These are phyloP conservation scores for Latheticus oryzae DNA, from an alignment of 2,888 invertebrate species.

Conservation along the genomic window DNA sequence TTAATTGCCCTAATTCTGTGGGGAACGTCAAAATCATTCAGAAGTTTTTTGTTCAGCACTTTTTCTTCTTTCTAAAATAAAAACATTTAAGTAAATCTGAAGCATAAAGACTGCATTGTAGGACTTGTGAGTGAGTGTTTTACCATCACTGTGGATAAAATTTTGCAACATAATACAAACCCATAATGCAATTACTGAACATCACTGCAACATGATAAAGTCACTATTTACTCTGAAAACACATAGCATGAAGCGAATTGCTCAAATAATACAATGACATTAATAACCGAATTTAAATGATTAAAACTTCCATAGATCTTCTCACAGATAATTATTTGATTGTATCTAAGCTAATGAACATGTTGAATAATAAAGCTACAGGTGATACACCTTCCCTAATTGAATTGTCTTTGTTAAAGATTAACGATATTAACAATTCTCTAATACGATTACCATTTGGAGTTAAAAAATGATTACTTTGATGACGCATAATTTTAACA, in stretches of 20 bases:
- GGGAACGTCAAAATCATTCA: too few relatives aligned
- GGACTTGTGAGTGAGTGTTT: too few relatives aligned
- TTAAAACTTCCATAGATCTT: slow-evolving; percentile 44
- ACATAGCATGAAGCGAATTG: slow-evolving; percentile 37
- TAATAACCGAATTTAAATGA: slow-evolving; percentile 46
- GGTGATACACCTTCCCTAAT: slow-evolving; percentile 49
- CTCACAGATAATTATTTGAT: slow-evolving; percentile 44
- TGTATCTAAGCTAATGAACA: slow-evolving; percentile 50
- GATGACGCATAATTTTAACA: slow-evolving; percentile 7
- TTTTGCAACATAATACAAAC: slow-evolving; percentile 9
- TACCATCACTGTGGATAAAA: too few relatives aligned
- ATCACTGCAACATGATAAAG: slow-evolving; percentile 30
- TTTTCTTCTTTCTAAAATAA: too few relatives aligned
- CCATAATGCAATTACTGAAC: slow-evolving; percentile 35
- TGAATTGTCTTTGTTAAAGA: slow-evolving; percentile 41
- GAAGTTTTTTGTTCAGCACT: too few relatives aligned
- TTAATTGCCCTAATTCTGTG: too few relatives aligned
- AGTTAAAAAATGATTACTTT: slow-evolving; percentile 5
- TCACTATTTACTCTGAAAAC: slow-evolving; percentile 33
- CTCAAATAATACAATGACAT: slow-evolving; percentile 42
- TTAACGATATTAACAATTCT: too few relatives aligned
- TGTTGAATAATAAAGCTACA: slow-evolving; percentile 49
- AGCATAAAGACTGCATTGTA: too few relatives aligned
- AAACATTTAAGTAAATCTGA: too few relatives aligned
- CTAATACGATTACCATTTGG: too few relatives aligned